A percentile compares a stretch with the other conserved stretches of the same genome.
Conservation (phyloP, 2,113 vertebrate species). For the Pollachius pollachius region DNA sequence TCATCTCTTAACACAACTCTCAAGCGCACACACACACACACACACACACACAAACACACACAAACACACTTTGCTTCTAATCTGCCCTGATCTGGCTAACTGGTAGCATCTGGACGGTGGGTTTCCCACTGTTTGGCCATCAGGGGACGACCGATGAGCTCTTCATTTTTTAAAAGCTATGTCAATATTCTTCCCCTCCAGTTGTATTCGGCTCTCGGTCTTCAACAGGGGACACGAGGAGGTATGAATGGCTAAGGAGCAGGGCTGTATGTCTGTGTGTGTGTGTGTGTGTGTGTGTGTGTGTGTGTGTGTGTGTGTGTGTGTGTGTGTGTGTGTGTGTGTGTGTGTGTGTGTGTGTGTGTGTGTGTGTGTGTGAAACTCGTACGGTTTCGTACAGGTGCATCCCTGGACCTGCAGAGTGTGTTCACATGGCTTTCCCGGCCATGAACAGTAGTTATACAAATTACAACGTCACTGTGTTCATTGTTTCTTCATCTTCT, state of each 20-base stretch:
- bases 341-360: too few species aligned
- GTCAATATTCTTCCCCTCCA: constrained; percentile 24
- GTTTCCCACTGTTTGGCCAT: constrained; percentile 20
- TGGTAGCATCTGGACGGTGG: constrained; percentile 29
- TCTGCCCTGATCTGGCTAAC: constrained; percentile 17
- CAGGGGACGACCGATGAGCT: constrained; percentile 1
- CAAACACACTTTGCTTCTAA: neutral
- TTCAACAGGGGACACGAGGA: neutral
- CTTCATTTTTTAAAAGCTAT: constrained; percentile 16
- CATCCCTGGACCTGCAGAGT: neutral
- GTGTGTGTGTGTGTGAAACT: too few species aligned
- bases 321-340: too few species aligned
- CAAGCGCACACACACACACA: too few species aligned
- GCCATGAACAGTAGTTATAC: too few species aligned
- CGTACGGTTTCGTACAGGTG: too few species aligned
- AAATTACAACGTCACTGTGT: too few species aligned
- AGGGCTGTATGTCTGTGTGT: neutral
- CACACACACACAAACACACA: too few species aligned
- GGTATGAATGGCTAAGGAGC: constrained; percentile 15
- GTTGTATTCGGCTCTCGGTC: constrained; percentile 31
- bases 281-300: too few species aligned
- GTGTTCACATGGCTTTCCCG: neutral
- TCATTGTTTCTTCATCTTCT: too few species aligned
- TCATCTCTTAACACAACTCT: too few species aligned
- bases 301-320: too few species aligned